Conservation (phyloP, 2,797 vertebrate genomes). For the Oryzias dopingdopingensis region DNA sequence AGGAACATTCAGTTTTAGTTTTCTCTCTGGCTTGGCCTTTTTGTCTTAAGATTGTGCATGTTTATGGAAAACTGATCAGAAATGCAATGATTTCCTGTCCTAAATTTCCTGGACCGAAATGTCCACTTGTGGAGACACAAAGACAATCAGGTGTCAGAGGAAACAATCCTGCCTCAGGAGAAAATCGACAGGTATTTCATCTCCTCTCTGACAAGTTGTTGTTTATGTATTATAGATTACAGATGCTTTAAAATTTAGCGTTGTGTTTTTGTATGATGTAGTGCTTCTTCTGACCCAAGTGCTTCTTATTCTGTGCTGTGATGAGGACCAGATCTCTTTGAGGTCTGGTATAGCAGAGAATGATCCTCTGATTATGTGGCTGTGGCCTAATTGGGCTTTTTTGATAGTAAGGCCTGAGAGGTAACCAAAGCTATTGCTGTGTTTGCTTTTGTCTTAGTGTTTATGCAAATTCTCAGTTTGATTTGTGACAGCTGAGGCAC, state of each 20-base stretch:
- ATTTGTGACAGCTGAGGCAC: slow-evolving; percentile 21
- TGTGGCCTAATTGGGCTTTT: slow-evolving; percentile 40
- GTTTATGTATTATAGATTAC: slow-evolving; percentile 44
- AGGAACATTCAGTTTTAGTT: slow-evolving; percentile 22
- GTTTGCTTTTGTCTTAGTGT: slow-evolving; percentile 19
- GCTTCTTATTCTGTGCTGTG: slow-evolving; percentile 56
- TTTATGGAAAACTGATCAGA: slow-evolving; percentile 34
- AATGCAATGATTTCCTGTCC: slow-evolving; percentile 31
- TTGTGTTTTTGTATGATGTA: slow-evolving; percentile 56
- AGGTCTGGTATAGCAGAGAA: slow-evolving; percentile 33
- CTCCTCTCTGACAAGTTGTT: slow-evolving; percentile 6
- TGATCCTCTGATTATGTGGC: slow-evolving; percentile 44
- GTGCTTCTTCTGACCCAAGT: slow-evolving; percentile 65
- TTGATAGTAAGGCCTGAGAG: slow-evolving; percentile 27
- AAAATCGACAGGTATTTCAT: slow-evolving; percentile 27
- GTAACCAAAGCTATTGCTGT: slow-evolving; percentile 22
- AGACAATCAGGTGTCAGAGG: slow-evolving; percentile 60
- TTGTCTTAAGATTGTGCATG: slow-evolving; percentile 49
- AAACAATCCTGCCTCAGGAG: slow-evolving; percentile 17
- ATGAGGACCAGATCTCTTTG: slow-evolving; percentile 23
- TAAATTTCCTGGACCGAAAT: slow-evolving; percentile 11
- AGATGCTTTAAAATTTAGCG: slow-evolving; percentile 39
- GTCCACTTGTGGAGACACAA: slow-evolving; percentile 28
- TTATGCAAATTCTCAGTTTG: slow-evolving; percentile 22
- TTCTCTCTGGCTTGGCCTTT: slow-evolving; percentile 39